These are phyloP conservation scores for Peromyscus maniculatus DNA, from an alignment of 2,113 vertebrate species.

Conservation along the genomic window DNA sequence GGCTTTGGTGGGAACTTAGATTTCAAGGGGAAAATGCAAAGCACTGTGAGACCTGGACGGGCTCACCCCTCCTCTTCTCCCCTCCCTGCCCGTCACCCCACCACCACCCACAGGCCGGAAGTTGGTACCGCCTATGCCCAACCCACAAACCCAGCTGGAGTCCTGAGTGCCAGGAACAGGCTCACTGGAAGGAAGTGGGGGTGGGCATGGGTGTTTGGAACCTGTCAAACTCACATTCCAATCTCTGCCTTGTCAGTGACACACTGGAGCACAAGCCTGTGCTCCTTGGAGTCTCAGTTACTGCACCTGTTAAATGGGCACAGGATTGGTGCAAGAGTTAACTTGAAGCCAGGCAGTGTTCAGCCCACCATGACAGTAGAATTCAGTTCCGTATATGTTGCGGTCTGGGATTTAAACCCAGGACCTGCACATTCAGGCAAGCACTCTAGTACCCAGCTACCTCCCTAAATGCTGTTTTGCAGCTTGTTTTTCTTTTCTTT, in stretches of 20 bases:
- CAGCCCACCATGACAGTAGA: neutral
- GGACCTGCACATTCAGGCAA: neutral
- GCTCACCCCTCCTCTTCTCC: neutral
- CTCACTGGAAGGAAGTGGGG: neutral
- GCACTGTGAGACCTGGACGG: neutral
- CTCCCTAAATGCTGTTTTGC: neutral
- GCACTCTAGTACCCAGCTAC: neutral
- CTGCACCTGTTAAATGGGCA: neutral
- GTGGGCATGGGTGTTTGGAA: neutral
- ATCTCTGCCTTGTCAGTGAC: neutral
- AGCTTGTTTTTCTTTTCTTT: neutral
- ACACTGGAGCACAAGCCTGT: neutral
- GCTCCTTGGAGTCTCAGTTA: neutral
- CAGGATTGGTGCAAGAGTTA: neutral
- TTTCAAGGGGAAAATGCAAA: slow-evolving; percentile 50
- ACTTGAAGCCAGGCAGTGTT: neutral
- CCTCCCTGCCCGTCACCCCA: neutral
- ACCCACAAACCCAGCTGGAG: slow-evolving; percentile 42
- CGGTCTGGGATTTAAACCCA: neutral
- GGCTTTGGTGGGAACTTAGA: slow-evolving; percentile 21
- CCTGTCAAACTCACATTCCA: neutral
- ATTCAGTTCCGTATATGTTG: neutral
- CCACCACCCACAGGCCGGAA: slow-evolving; percentile 12
- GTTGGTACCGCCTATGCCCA: slow-evolving; percentile 31
- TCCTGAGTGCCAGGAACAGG: neutral